phyloP scores from a whole-genome alignment of 2,888 invertebrate genomes.

The Abrostola tripartita region DNA sequence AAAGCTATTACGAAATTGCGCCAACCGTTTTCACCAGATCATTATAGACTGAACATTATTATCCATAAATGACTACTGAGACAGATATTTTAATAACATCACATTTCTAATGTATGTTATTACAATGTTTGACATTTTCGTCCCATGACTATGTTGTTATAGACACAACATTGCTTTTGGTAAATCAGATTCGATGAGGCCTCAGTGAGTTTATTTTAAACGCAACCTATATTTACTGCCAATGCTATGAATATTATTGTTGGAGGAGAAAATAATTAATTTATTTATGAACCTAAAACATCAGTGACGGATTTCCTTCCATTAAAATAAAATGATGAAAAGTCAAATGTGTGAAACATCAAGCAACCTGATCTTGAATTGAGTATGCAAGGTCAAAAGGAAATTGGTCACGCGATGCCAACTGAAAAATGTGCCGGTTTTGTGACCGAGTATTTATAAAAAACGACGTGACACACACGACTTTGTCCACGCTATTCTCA shows the following conservation, averaged over 20 bases:
- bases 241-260: conserved; percentile 4
- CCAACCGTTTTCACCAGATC: background rate
- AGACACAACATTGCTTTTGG: conserved; percentile 37
- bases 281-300: conserved; percentile 8
- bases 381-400: conserved; percentile 77
- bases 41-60: background rate
- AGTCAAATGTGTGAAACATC: conserved; percentile 63
- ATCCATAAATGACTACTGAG: background rate
- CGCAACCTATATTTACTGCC: conserved; percentile 16
- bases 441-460: conserved; percentile 79
- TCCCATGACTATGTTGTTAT: conserved; percentile 13
- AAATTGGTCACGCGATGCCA: conserved; percentile 75
- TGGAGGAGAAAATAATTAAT: conserved; percentile 16
- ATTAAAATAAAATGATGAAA: conserved; percentile 47
- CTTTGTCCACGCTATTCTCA: conserved; percentile 69
- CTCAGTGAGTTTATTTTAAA: conserved; percentile 16
- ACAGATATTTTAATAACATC: conserved; percentile 2
- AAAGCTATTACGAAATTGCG: background rate
- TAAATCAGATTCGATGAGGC: conserved; percentile 18
- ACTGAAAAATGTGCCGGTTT: conserved; percentile 74
- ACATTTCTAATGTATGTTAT: conserved; percentile 5
- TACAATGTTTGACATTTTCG: conserved; percentile 12
- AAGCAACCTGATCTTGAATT: conserved; percentile 72
- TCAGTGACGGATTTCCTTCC: conserved; percentile 28
- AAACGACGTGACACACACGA: conserved; percentile 72